Evolutionary conservation across 2,888 invertebrate species (phyloP).

Genomic region (Parnassius smintheus): DNA sequence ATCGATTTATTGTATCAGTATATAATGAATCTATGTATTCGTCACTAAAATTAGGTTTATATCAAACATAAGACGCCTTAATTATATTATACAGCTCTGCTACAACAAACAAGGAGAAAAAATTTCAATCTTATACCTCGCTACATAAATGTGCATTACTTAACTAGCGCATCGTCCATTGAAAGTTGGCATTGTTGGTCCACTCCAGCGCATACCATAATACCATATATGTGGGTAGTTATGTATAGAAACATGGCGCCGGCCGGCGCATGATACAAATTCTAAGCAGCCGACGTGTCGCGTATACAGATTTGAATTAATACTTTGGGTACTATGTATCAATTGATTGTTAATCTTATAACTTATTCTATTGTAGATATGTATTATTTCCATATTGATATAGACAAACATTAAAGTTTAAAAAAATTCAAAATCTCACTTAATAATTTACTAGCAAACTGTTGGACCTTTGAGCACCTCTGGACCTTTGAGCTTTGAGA

Average conservation of each 20-base stretch:
- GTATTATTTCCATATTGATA: too few species aligned
- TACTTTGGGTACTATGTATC: neutral
- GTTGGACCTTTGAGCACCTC: too few species aligned
- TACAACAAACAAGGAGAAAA: neutral
- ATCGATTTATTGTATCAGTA: too few species aligned
- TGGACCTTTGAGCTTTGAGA: too few species aligned
- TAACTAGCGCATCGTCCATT: constrained; percentile 5
- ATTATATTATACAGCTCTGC: too few species aligned
- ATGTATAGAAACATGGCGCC: constrained; percentile 17
- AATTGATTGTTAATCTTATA: neutral
- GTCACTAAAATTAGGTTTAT: too few species aligned
- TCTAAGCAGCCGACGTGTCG: constrained; percentile 14
- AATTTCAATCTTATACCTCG: neutral
- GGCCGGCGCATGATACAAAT: constrained; percentile 10
- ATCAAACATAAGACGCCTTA: too few species aligned
- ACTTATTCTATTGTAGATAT: neutral
- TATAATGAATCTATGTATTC: too few species aligned
- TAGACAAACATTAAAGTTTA: too few species aligned
- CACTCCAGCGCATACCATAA: constrained; percentile 1
- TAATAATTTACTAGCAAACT: too few species aligned
- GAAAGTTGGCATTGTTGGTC: constrained; percentile 10
- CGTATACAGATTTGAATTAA: constrained; percentile 6
- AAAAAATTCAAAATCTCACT: too few species aligned
- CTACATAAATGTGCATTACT: constrained; percentile 1
- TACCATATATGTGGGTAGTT: neutral